phyloP scores from a whole-genome alignment of 2,888 invertebrate species.

The Spodoptera exigua region DNA sequence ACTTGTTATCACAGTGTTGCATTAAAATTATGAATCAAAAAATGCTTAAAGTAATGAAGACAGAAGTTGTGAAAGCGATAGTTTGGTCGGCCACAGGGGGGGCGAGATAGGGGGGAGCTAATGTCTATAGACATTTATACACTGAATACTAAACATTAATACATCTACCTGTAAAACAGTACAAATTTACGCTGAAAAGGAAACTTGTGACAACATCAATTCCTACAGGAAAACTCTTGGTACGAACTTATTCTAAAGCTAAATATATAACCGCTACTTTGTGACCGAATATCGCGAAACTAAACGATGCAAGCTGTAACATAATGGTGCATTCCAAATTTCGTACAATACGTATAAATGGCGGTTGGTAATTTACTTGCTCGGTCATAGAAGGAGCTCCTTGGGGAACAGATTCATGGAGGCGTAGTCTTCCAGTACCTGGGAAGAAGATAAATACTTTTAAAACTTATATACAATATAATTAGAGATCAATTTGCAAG shows the following conservation, averaged over 20 bases:
- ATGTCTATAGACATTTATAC: conserved; percentile 20
- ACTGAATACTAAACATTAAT: conserved; percentile 18
- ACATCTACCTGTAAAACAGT: neutral
- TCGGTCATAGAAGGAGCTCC: conserved; percentile 90
- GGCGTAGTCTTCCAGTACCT: conserved; percentile 95
- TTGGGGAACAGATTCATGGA: conserved; percentile 95
- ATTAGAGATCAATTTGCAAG: no score
- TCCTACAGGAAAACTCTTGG: no score
- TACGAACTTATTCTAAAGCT: no score
- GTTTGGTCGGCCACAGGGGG: conserved; percentile 16
- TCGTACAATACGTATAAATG: conserved; percentile 24
- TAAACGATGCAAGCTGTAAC: conserved; percentile 41
- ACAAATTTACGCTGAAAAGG: conserved; percentile 10
- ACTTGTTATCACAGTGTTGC: conserved; percentile 57
- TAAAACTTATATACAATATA: neutral
- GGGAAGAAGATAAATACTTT: conserved; percentile 56
- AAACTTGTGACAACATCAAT: neutral
- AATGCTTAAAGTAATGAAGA: conserved; percentile 2
- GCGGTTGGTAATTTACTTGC: conserved; percentile 39
- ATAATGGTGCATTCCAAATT: conserved; percentile 23
- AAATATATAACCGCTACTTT: neutral
- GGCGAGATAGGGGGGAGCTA: no score
- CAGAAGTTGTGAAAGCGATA: conserved; percentile 25
- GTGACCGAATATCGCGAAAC: conserved; percentile 34
- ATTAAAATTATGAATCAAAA: conserved; percentile 39